A percentile compares a stretch with the other conserved stretches of the same genome.
These are phyloP conservation scores for Chrysemys picta DNA, from an alignment of 2,113 vertebrate species.

Conservation along the genomic window DNA sequence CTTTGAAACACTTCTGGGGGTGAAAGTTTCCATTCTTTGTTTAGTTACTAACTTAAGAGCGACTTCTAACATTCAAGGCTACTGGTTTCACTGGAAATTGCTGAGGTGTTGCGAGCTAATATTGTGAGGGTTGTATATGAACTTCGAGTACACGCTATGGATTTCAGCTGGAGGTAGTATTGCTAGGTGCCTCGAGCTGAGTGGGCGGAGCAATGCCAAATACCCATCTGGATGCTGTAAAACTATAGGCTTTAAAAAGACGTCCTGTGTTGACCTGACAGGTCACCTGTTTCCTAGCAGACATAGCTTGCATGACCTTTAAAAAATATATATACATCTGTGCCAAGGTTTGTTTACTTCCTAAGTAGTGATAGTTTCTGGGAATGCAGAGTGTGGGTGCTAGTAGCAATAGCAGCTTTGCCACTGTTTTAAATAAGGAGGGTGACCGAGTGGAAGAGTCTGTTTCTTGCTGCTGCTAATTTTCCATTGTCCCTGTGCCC, in stretches of 20 bases:
- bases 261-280: rapidly evolving
- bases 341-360: neutral
- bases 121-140: neutral
- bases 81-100: neutral
- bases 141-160: neutral
- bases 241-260: neutral
- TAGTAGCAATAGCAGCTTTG: neutral
- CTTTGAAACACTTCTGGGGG: neutral
- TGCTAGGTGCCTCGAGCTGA: neutral
- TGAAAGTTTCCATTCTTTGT: conserved; percentile 2
- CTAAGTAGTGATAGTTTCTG: rapidly evolving
- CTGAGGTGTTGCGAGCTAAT: neutral
- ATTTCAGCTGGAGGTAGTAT: neutral
- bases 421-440: rapidly evolving
- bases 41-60: conserved; percentile 18
- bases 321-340: rapidly evolving
- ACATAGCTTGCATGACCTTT: neutral
- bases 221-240: rapidly evolving
- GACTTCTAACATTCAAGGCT: neutral
- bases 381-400: rapidly evolving
- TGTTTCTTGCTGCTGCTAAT: rapidly evolving
- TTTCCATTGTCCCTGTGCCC: neutral
- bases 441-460: rapidly evolving
- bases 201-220: neutral
- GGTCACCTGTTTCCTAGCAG: rapidly evolving